Base-by-base conservation (phyloP, 2,797 vertebrate genomes). In the Lacerta viridis region DNA sequence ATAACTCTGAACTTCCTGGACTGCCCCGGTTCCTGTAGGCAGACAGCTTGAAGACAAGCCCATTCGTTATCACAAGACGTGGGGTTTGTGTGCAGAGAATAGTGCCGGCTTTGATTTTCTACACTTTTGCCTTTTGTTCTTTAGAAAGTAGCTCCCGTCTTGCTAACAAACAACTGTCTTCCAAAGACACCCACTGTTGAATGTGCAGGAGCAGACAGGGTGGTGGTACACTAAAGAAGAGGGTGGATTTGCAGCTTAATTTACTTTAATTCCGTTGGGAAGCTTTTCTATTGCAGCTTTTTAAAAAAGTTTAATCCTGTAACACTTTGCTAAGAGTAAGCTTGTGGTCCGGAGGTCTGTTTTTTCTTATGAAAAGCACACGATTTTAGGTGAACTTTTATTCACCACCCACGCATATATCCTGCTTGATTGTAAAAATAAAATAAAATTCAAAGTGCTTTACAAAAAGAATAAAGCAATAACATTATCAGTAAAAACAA, bases 1-100 rank as follows among this genome's bases (percentile, higher is more conserved):
- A 91, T 82, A 93, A 87, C 81, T 88, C 92, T 89, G 76, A 83
- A 82, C 94, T 95, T 96, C 93, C 61, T 82, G 95, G 83, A 86
- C 89, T 83, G 36, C 84, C 86, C 90, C 90, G 93, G 94, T 93
- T 91, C 91, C 86, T 64, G 80, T 69, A 82, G 36, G 82, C 87
- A 80, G 89, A 90, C 1, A 50, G 91, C 88, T 95, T 93, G 69
- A 33, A 89, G 84, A 71, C 91, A 39, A 41, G 0, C 59, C 87
- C 87, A 89, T 87, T 86, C 77, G n/a, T 86, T 88, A 64, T 92
- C 84, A n/a, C 15, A 41, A 61, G 86, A 88, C 85, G 13, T 9
- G 69, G 87, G 71, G 85, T 90, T 93, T 84, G 86, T 82, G 61
- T 41, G n/a, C 78, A 91, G 72, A 82, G 86, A 89, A 79, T 76